Base-by-base conservation (phyloP, 2,888 invertebrate genomes). In the Gisinianus flammeolus region DNA sequence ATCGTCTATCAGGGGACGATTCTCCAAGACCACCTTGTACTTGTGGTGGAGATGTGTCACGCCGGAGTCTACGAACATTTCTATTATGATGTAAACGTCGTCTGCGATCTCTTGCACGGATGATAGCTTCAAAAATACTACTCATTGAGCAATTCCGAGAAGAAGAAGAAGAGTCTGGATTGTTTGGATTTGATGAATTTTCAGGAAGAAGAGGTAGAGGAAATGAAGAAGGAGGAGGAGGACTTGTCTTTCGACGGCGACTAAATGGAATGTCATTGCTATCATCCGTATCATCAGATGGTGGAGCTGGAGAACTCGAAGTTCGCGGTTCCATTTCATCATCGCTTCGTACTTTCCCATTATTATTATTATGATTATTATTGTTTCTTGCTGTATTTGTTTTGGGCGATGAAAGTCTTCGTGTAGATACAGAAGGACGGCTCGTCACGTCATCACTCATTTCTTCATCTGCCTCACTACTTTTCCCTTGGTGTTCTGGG, bases 241-340 rank as follows among this genome's bases (percentile, higher is more conserved):
- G n/a, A 1, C 58, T 35, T 35, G n/a, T n/a, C n/a, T n/a, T 66
- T 52, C 10, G 54, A 3, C 19, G 54, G n/a, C 54, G 54, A 44
- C 44, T 44, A 54, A 16, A 54, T 54, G 54, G 54, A 54, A 54
- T 54, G 54, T 54, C 54, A 54, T 54, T 16, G n/a, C 54, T 54
- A n/a, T 54, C 54, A 54, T 54, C 54, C 54, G 54, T n/a, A 19
- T 54, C 54, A 54, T 54, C 54, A n/a, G 54, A 44, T 44, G 44
- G 70, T 24, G 70, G 70, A 54, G 54, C 44, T 16, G 70, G 70
- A 52, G 70, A 70, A 35, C n/a, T n/a, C n/a, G n/a, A n/a, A n/a
- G n/a, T n/a, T n/a, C n/a, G n/a, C 5, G n/a, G 16, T 67, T 67
- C 67, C 67, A 67, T 67, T 26, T 67, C 67, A 19, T 67, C 67